Conservation (phyloP, 2,113 vertebrate genomes). For the Misgurnus anguillicaudatus region DNA sequence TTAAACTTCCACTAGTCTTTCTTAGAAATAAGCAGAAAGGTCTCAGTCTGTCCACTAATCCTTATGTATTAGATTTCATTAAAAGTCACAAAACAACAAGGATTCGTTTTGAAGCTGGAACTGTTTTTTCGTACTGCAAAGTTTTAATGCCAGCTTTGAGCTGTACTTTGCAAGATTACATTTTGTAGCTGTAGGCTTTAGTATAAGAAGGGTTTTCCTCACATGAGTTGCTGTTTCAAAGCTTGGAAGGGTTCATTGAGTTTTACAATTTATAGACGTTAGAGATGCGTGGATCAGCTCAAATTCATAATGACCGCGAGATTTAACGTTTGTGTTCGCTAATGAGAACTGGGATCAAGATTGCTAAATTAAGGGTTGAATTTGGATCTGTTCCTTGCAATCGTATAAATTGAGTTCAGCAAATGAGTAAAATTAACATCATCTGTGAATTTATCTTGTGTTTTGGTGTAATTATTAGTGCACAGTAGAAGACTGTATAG, state of each 20-base stretch:
- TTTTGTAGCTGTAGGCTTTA: background rate
- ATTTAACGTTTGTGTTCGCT: no score
- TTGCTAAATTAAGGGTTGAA: no score
- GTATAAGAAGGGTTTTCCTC: background rate
- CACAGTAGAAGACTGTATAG: no score
- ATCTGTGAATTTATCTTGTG: no score
- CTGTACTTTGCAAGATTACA: slow-evolving; percentile 37
- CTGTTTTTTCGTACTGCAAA: slow-evolving; percentile 36
- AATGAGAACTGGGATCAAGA: no score
- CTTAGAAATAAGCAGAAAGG: slow-evolving; percentile 47
- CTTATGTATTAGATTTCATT: slow-evolving; percentile 54
- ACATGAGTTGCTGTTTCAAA: background rate
- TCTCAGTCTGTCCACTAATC: slow-evolving; percentile 56
- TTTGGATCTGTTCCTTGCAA: no score
- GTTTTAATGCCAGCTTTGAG: slow-evolving; percentile 56
- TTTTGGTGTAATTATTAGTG: no score
- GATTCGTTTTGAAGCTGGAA: slow-evolving; percentile 51
- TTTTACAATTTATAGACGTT: background rate
- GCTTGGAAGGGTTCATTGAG: no score
- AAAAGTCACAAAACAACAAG: slow-evolving; percentile 56
- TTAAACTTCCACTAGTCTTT: slow-evolving; percentile 39
- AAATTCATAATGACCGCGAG: no score
- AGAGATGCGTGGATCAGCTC: no score
- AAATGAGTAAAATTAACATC: no score
- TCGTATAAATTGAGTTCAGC: no score